phyloP scores from a whole-genome alignment of 2,797 vertebrate genomes.

The Trematomus bernacchii region DNA sequence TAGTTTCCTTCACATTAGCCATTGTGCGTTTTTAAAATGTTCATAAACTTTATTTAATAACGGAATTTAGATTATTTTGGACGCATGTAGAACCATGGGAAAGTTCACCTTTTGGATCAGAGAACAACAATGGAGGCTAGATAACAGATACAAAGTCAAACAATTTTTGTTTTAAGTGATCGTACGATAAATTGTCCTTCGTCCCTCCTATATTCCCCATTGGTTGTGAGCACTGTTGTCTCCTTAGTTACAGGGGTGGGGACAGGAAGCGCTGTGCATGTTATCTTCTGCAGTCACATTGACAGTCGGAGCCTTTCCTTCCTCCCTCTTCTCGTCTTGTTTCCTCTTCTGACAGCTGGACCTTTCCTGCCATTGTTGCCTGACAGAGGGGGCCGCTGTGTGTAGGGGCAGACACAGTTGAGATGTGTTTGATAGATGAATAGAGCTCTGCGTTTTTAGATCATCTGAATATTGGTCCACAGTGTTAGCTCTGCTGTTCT shows the following conservation, averaged over 20 bases:
- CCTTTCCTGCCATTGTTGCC: constrained; percentile 83
- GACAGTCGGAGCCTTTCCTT: constrained; percentile 79
- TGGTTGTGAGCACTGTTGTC: constrained; percentile 41
- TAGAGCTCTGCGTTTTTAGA: constrained; percentile 15
- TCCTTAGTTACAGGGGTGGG: constrained; percentile 62
- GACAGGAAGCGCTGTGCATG: constrained; percentile 71
- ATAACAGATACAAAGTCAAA: constrained; percentile 15
- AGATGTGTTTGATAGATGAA: constrained; percentile 52
- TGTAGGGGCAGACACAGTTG: constrained; percentile 10
- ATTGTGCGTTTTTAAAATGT: background rate
- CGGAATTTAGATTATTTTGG: background rate
- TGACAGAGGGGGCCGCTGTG: constrained; percentile 34
- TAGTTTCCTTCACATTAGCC: background rate
- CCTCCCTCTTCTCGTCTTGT: constrained; percentile 58
- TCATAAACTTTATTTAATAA: too few species aligned
- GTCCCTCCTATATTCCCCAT: constrained; percentile 29
- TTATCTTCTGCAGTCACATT: constrained; percentile 83
- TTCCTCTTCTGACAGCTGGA: constrained; percentile 78
- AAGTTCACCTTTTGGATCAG: constrained; percentile 12
- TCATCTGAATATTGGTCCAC: background rate
- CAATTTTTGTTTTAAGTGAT: constrained; percentile 8
- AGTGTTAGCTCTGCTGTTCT: constrained; percentile 1
- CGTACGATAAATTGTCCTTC: constrained; percentile 11
- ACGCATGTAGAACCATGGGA: constrained; percentile 5
- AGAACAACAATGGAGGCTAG: constrained; percentile 19